phyloP scores from a whole-genome alignment of 2,888 invertebrate genomes.

The Drosophila niveifrons region DNA sequence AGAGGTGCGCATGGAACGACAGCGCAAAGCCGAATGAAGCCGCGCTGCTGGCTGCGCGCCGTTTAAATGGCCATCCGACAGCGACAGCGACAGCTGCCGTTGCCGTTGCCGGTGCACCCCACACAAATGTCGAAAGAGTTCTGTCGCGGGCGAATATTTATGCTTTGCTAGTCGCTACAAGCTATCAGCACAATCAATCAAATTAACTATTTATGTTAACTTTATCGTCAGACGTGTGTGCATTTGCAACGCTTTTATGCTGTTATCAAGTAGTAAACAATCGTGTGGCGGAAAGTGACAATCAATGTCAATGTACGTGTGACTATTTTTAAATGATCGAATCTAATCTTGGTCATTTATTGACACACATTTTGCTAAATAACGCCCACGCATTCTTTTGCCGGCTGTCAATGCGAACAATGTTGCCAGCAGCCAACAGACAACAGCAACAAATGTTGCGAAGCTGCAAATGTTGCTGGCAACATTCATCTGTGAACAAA shows the following conservation, averaged over 20 bases:
- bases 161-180: background rate
- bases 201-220: background rate
- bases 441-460: constrained; percentile 25
- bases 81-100: constrained; percentile 23
- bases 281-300: background rate
- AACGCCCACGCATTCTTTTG: constrained; percentile 42
- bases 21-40: constrained; percentile 67
- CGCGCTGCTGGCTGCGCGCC: constrained; percentile 49
- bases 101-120: constrained; percentile 48
- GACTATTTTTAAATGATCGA: constrained; percentile 49
- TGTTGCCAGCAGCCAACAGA: constrained; percentile 1
- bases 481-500: constrained; percentile 27
- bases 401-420: constrained; percentile 33
- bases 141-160: background rate
- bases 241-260: background rate
- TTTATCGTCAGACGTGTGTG: background rate
- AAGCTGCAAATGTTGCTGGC: constrained; percentile 42
- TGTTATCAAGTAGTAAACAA: background rate
- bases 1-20: constrained; percentile 54
- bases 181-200: background rate
- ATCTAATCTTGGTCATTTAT: constrained; percentile 39
- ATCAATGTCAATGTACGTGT: constrained; percentile 4
- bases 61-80: constrained; percentile 55
- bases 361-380: constrained; percentile 50
- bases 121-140: constrained; percentile 44